Evolutionary conservation across 2,888 invertebrate genomes (phyloP).

Genomic region (Heteropelma amictum): DNA sequence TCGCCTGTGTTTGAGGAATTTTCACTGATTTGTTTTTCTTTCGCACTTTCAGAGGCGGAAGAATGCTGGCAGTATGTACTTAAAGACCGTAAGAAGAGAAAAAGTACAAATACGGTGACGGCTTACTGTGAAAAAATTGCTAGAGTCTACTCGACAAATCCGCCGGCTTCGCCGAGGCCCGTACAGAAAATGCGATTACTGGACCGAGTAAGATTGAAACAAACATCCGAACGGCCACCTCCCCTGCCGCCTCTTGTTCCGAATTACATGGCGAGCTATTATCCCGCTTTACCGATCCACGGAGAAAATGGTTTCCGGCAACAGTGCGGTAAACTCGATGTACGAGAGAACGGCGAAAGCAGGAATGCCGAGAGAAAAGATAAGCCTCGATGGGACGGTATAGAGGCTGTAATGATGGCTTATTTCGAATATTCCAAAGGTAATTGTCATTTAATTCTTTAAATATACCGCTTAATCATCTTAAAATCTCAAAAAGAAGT

Average conservation of each 20-base stretch:
- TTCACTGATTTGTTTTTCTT: not conserved
- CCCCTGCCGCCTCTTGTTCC: slow-evolving; percentile 71
- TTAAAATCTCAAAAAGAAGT: too few relatives aligned
- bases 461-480: too few relatives aligned
- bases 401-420: slow-evolving; percentile 74
- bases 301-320: slow-evolving; percentile 72
- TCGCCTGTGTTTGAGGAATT: not conserved
- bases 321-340: slow-evolving; percentile 67
- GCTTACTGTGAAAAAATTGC: slow-evolving; percentile 78
- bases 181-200: slow-evolving; percentile 72
- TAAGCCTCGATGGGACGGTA: slow-evolving; percentile 72
- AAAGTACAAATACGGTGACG: slow-evolving; percentile 78
- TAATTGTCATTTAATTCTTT: slow-evolving; percentile 57
- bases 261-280: slow-evolving; percentile 67
- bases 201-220: slow-evolving; percentile 70
- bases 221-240: slow-evolving; percentile 66
- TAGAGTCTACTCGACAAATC: slow-evolving; percentile 71
- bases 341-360: slow-evolving; percentile 62
- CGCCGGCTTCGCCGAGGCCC: slow-evolving; percentile 68
- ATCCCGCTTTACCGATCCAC: slow-evolving; percentile 66
- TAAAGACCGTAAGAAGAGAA: slow-evolving; percentile 82
- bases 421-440: slow-evolving; percentile 75
- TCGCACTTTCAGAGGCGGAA: slow-evolving; percentile 80
- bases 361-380: slow-evolving; percentile 59
- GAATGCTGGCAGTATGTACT: slow-evolving; percentile 83